phyloP scores from a whole-genome alignment of 2,113 vertebrate species.

The Alouatta palliata region DNA sequence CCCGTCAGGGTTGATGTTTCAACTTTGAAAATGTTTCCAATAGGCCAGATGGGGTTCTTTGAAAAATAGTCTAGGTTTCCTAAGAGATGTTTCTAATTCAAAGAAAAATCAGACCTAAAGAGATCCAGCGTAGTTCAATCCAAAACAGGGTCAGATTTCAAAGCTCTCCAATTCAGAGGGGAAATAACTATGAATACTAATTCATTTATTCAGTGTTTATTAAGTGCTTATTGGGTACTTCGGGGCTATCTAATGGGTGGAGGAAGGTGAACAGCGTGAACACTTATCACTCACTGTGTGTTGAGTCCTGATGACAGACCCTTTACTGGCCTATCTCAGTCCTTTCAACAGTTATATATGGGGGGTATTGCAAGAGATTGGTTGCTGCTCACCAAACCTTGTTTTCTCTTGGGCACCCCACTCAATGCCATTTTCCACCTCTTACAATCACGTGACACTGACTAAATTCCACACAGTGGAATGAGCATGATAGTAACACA shows the following conservation, averaged over 20 bases:
- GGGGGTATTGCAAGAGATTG: neutral
- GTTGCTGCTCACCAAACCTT: neutral
- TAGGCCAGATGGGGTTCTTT: slow-evolving; percentile 64
- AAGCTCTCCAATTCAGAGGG: slow-evolving; percentile 12
- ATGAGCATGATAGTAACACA: neutral
- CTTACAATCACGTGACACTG: neutral
- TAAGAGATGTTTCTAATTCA: slow-evolving; percentile 64
- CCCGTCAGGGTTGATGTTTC: slow-evolving; percentile 66
- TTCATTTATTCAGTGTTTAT: neutral
- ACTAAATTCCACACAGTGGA: neutral
- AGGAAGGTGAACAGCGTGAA: neutral
- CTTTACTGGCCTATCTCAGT: neutral
- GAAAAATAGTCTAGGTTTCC: slow-evolving; percentile 42
- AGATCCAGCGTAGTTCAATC: neutral
- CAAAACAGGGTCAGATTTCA: slow-evolving; percentile 60
- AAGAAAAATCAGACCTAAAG: slow-evolving; percentile 47
- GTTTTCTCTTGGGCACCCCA: neutral
- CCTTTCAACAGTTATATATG: rapidly evolving
- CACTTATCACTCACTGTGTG: neutral
- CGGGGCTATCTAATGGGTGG: neutral
- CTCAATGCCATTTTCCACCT: neutral
- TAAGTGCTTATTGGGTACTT: neutral
- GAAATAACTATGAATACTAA: neutral
- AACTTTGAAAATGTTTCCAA: slow-evolving; percentile 69
- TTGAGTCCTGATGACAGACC: neutral